Evolutionary conservation across 2,113 vertebrate species (phyloP).

Genomic region (Tamias sibiricus): DNA sequence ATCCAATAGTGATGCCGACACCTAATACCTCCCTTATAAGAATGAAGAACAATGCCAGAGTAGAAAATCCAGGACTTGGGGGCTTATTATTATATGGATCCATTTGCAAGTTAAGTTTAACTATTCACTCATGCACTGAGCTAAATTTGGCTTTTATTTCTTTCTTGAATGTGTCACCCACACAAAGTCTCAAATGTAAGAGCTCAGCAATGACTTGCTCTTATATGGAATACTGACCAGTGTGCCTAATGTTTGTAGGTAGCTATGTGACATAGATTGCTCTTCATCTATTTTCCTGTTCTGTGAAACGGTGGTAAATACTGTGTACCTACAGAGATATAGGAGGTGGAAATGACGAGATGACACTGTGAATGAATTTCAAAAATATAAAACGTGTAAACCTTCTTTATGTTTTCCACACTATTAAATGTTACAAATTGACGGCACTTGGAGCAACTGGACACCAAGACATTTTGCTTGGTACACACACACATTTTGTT

Average conservation of each 20-base stretch:
- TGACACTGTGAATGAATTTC: neutral
- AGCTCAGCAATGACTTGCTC: neutral
- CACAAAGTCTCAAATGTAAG: neutral
- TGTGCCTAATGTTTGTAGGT: neutral
- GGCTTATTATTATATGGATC: neutral
- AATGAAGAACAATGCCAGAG: neutral
- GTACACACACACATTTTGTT: neutral
- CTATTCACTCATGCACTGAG: neutral
- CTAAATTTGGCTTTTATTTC: neutral
- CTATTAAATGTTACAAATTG: neutral
- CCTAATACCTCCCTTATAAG: neutral
- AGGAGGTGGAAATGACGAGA: neutral
- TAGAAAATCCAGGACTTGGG: neutral
- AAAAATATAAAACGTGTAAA: neutral
- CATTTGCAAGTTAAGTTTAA: slow-evolving; percentile 18
- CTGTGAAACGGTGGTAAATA: neutral
- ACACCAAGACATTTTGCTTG: neutral
- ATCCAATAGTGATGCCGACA: neutral
- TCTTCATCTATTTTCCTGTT: neutral
- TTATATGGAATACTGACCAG: neutral
- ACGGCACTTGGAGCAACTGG: no score
- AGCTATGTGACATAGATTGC: neutral
- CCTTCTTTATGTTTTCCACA: neutral
- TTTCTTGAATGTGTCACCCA: neutral
- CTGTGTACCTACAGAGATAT: neutral